Evolutionary conservation across 1,140 invertebrate species (phyloP).

Genomic region (Helicoverpa armigera): DNA sequence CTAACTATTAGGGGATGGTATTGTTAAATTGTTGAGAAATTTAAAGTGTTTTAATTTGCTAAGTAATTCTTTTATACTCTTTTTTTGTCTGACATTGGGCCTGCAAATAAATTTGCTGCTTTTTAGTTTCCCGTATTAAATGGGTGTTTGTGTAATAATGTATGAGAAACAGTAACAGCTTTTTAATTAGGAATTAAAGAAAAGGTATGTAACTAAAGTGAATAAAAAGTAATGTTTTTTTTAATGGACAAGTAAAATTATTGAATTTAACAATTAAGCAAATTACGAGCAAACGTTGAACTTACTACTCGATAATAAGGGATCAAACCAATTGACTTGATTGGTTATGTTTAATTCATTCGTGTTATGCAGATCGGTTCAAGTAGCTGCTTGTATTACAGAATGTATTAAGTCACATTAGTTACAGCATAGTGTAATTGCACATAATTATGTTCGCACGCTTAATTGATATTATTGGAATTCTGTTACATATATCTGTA

Average conservation of each 20-base stretch:
- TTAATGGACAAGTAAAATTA: too few relatives aligned
- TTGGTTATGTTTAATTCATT: slow-evolving; percentile 32
- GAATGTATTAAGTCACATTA: slow-evolving; percentile 19
- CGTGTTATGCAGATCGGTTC: slow-evolving; percentile 12
- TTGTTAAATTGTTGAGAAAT: slow-evolving; percentile 35
- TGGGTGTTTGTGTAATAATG: not conserved
- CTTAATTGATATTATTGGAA: slow-evolving; percentile 21
- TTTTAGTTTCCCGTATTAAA: too few relatives aligned
- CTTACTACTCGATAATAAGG: not conserved
- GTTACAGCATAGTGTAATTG: not conserved
- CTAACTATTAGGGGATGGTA: slow-evolving; percentile 70
- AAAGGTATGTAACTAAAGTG: too few relatives aligned
- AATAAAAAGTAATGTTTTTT: too few relatives aligned
- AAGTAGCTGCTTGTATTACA: not conserved
- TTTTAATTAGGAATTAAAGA: not conserved
- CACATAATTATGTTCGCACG: not conserved
- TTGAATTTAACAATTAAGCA: too few relatives aligned
- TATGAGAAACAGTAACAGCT: not conserved
- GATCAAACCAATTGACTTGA: slow-evolving; percentile 15
- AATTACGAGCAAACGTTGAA: not conserved
- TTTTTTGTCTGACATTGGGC: not conserved
- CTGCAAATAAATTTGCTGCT: too few relatives aligned
- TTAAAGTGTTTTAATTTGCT: slow-evolving; percentile 43
- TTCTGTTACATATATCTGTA: not conserved
- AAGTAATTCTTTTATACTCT: slow-evolving; percentile 31